Evolutionary conservation across 2,113 vertebrate genomes (phyloP).

Genomic region (Leucopsar rothschildi): DNA sequence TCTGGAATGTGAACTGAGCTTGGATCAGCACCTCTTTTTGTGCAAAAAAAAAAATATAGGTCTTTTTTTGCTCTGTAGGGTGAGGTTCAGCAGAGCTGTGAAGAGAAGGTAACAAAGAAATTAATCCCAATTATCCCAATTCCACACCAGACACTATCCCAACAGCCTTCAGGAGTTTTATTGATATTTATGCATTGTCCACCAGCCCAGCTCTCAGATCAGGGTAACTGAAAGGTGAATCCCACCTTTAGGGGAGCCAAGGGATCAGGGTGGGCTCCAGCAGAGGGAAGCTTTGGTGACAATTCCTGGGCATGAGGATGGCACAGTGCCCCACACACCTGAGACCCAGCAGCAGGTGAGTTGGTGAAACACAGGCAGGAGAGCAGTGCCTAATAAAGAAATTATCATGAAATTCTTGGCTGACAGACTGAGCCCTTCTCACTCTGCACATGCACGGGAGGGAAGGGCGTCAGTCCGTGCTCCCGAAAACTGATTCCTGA

Average conservation of each 20-base stretch:
- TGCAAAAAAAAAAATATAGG: neutral
- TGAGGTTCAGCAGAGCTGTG: neutral
- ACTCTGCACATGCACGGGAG: neutral
- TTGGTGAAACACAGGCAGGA: neutral
- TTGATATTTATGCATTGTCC: neutral
- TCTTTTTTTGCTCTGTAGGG: neutral
- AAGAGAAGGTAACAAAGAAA: neutral
- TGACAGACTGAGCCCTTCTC: neutral
- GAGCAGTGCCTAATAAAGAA: neutral
- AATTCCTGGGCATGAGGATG: neutral
- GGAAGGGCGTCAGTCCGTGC: neutral
- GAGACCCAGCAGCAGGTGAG: neutral
- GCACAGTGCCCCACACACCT: neutral
- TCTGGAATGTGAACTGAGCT: neutral
- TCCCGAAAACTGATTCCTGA: neutral
- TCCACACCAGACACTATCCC: neutral
- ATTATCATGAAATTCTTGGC: neutral
- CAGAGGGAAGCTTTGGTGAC: neutral
- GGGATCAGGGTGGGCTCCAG: neutral
- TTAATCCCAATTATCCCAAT: neutral
- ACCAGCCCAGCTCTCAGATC: neutral
- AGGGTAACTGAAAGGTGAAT: neutral
- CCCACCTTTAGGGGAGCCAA: neutral
- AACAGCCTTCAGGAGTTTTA: neutral
- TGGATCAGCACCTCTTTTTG: neutral